Evolutionary conservation across 2,888 invertebrate genomes (phyloP).

Genomic region (Nemoura dubitans): DNA sequence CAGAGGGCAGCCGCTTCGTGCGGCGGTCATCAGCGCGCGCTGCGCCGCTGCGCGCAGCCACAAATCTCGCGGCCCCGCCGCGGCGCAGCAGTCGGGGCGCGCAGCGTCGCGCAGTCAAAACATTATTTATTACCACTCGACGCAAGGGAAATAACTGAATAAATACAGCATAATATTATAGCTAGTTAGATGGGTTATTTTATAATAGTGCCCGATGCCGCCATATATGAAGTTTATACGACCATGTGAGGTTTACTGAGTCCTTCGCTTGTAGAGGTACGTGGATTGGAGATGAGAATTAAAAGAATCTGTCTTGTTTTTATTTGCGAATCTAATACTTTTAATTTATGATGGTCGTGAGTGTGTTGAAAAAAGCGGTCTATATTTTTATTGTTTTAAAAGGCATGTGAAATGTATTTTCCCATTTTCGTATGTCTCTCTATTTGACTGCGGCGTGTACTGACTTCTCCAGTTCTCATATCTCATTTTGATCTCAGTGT

Average conservation of each 20-base stretch:
- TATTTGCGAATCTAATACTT: neutral
- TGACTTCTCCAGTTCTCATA: neutral
- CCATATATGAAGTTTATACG: neutral
- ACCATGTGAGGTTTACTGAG: neutral
- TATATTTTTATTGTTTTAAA: neutral
- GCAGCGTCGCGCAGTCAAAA: neutral
- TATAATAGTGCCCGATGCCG: neutral
- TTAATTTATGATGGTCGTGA: neutral
- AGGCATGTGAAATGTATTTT: neutral
- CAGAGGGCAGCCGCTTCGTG: slow-evolving; percentile 19
- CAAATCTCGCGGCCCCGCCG: neutral
- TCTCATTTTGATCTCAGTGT: too few species aligned
- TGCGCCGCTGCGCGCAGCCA: neutral
- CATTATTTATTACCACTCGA: neutral
- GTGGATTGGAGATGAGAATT: neutral
- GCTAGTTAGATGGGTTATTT: neutral
- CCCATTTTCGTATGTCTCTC: neutral
- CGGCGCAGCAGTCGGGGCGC: neutral
- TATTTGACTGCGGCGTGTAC: neutral
- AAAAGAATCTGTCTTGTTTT: neutral
- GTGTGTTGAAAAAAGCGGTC: neutral
- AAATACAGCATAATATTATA: neutral
- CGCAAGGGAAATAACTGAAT: slow-evolving; percentile 19
- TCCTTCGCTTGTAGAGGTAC: neutral
- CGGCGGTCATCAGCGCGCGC: neutral